A percentile compares a stretch with the other conserved stretches of the same genome.
Evolutionary conservation across 2,113 vertebrate species (phyloP).

Genomic region (Nothobranchius kuhntae): DNA sequence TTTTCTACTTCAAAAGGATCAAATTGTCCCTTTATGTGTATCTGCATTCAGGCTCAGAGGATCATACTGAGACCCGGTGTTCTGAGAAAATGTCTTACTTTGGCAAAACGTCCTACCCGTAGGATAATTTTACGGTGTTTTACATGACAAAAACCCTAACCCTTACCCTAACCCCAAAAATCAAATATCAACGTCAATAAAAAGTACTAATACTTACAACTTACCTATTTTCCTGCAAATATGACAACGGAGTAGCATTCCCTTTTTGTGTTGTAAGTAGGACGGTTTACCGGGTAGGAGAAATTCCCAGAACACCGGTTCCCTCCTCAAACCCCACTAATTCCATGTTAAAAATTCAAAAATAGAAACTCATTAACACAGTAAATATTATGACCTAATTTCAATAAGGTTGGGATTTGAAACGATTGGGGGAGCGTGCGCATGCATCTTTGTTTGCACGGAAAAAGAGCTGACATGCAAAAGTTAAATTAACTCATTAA

Average conservation of each 20-base stretch:
- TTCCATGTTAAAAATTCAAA: constrained; percentile 73
- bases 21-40: constrained; percentile 30
- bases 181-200: too few species aligned
- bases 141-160: too few species aligned
- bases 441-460: constrained; percentile 1
- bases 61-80: constrained; percentile 58
- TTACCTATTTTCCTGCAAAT: too few species aligned
- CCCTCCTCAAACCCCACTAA: constrained; percentile 59
- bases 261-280: too few species aligned
- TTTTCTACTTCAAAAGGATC: background rate
- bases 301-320: constrained; percentile 18
- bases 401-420: constrained; percentile 61
- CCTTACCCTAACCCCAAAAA: too few species aligned
- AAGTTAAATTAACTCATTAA: background rate
- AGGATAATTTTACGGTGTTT: too few species aligned
- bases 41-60: constrained; percentile 41
- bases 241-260: too few species aligned
- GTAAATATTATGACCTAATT: constrained; percentile 79
- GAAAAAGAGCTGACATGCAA: constrained; percentile 17
- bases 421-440: constrained; percentile 27
- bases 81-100: too few species aligned
- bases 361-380: constrained; percentile 81
- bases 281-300: too few species aligned
- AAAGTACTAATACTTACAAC: too few species aligned
- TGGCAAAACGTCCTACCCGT: too few species aligned